Evolutionary conservation across 2,888 invertebrate species (phyloP).

Genomic region (Glaucopsyche alexis): DNA sequence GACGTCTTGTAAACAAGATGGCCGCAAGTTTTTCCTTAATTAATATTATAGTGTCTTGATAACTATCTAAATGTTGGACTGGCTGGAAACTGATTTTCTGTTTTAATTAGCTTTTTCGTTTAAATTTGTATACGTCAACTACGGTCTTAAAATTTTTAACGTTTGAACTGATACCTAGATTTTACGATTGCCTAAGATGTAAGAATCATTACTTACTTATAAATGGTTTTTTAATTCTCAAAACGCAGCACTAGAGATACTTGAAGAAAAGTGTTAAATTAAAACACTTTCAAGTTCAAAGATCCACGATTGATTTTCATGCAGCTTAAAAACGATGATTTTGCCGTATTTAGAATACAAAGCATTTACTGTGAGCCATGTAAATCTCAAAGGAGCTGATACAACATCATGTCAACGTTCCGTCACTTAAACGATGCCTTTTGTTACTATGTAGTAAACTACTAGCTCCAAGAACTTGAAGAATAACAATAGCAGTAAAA

Average conservation of each 20-base stretch:
- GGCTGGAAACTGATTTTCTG: background rate
- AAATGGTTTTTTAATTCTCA: background rate
- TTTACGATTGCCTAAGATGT: no score
- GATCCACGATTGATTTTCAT: background rate
- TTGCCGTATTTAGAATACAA: background rate
- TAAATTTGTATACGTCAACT: no score
- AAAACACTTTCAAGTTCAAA: background rate
- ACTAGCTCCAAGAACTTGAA: no score
- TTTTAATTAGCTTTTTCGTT: no score
- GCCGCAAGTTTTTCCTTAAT: constrained; percentile 15
- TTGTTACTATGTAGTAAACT: no score
- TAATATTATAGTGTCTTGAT: constrained; percentile 12
- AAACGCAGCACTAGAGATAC: background rate
- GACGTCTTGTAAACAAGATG: background rate
- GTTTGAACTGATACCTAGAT: no score
- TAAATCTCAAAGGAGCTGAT: background rate
- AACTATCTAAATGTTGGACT: background rate
- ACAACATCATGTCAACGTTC: no score
- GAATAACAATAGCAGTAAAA: no score
- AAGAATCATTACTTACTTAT: background rate
- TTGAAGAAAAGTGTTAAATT: background rate
- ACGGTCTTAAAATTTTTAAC: no score
- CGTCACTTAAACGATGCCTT: no score
- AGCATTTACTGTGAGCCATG: background rate
- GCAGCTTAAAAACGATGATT: background rate